These are phyloP conservation scores for Smutsia gigantea DNA, from an alignment of 2,797 vertebrate genomes.

Conservation along the genomic window DNA sequence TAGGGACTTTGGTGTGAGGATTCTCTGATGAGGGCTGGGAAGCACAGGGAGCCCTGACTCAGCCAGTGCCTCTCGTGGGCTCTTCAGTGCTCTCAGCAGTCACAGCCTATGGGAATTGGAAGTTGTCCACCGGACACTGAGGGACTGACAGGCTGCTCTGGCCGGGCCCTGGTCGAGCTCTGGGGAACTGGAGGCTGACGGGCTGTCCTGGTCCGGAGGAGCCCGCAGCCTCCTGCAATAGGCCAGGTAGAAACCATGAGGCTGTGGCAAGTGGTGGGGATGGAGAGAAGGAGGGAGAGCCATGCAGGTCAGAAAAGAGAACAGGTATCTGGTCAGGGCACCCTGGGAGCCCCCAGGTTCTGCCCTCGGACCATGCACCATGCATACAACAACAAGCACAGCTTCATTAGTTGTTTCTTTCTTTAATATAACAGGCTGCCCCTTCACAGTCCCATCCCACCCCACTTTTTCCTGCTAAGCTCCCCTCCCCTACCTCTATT, in stretches of 20 bases:
- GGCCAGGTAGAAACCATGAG: not conserved
- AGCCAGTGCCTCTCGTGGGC: no score
- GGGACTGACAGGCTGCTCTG: fast-evolving
- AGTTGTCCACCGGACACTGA: not conserved
- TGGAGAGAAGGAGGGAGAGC: not conserved
- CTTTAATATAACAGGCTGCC: not conserved
- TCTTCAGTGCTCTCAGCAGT: not conserved
- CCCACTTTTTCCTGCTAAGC: not conserved
- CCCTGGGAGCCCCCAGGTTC: fast-evolving
- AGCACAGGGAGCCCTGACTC: no score
- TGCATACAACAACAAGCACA: not conserved
- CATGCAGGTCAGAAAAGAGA: not conserved
- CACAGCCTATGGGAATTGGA: not conserved
- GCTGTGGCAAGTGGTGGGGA: not conserved
- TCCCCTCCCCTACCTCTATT: not conserved
- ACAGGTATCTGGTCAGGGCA: no score
- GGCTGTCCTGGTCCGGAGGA: no score
- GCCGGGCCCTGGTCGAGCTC: not conserved
- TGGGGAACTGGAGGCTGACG: no score
- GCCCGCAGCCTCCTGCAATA: fast-evolving
- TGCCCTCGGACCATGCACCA: not conserved
- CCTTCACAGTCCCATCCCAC: not conserved
- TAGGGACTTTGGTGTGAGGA: not conserved
- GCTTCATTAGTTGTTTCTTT: not conserved
- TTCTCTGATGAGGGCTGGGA: not conserved